Conservation (phyloP, 1,140 invertebrate genomes). For the Bacillus rossius region DNA sequence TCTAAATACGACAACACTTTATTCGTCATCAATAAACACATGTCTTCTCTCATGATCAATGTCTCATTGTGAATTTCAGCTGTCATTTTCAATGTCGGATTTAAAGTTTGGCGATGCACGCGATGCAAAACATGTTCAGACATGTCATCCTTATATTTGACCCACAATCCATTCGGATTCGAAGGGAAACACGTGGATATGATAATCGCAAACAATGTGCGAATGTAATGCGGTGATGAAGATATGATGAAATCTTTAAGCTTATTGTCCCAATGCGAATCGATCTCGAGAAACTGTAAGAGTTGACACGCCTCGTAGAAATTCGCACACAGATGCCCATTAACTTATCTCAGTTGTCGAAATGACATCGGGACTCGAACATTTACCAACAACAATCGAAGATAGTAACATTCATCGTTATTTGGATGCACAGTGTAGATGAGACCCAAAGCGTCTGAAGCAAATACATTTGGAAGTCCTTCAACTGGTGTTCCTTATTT, state of each 20-base stretch:
- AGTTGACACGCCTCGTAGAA: too few species aligned
- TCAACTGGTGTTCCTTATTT: slow-evolving; percentile 31
- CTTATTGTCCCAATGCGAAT: too few species aligned
- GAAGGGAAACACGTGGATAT: too few species aligned
- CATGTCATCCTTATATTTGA: slow-evolving; percentile 32
- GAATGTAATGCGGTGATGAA: too few species aligned
- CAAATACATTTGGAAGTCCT: slow-evolving; percentile 24
- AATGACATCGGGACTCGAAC: slow-evolving; percentile 23
- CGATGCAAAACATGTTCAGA: slow-evolving; percentile 32
- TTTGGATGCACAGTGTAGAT: too few species aligned
- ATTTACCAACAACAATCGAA: slow-evolving; percentile 24
- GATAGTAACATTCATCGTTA: too few species aligned
- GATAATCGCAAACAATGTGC: too few species aligned
- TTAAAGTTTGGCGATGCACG: slow-evolving; percentile 17
- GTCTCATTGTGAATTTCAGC: slow-evolving; percentile 37
- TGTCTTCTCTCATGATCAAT: slow-evolving; percentile 37
- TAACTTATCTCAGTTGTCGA: too few species aligned
- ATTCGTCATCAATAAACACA: slow-evolving; percentile 32
- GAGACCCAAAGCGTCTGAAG: slow-evolving; percentile 23
- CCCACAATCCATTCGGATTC: slow-evolving; percentile 16
- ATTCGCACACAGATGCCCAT: too few species aligned
- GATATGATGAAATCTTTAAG: too few species aligned
- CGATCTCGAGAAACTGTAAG: slow-evolving; percentile 18
- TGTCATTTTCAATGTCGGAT: slow-evolving; percentile 10
- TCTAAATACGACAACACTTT: slow-evolving; percentile 34